Base-by-base conservation (phyloP, 2,888 invertebrate genomes). In the Oscheius myriophilus region DNA sequence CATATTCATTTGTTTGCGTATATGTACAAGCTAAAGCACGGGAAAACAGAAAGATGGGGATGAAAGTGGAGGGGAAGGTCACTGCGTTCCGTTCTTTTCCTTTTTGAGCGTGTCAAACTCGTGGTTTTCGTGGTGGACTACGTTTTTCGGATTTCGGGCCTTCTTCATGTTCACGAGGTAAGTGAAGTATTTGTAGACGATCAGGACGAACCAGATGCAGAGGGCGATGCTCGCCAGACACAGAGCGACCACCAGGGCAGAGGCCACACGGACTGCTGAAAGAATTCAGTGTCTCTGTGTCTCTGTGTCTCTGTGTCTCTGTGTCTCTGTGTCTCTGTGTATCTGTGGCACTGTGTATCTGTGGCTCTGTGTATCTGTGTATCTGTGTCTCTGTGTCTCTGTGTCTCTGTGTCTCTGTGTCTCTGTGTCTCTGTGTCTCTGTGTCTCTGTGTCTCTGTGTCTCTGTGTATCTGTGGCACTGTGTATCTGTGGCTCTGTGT, bases 121-220 rank as follows among this genome's bases (percentile, higher is more conserved):
- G 52, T 43, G 70, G 46, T 75, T 72, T 55, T 77, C 75, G 58
- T 75, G 73, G 54, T 77, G 75, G n/a, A 77, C 74, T 55, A 74
- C 75, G 33, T 73, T 78, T 42, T 72, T 67, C 23, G 78, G 76
- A n/a, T 75, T 71, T 45, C 78, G 46, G 2, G 78, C 78, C 57
- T 69, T 66, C 51, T 78, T 78, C 78, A 78, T 78, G 66, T 76
- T 75, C 23, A 67, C 68, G 18, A 78, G 64, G 62, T 78, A 78
- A 54, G 58, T 62, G 70, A 59, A 78, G 46, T 78, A 78, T 54
- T 78, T 78, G 76, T 72, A 76, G 46, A 78, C 73, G 18, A 74
- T 72, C 23, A 76, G 69, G 16, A 69, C 72, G 46, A 78, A 72
- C 78, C 78, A 78, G 49, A 75, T 66, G 39, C 72, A 69, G 9